Conservation (phyloP, 1,140 invertebrate species). For the Hypsibius dujardini region DNA sequence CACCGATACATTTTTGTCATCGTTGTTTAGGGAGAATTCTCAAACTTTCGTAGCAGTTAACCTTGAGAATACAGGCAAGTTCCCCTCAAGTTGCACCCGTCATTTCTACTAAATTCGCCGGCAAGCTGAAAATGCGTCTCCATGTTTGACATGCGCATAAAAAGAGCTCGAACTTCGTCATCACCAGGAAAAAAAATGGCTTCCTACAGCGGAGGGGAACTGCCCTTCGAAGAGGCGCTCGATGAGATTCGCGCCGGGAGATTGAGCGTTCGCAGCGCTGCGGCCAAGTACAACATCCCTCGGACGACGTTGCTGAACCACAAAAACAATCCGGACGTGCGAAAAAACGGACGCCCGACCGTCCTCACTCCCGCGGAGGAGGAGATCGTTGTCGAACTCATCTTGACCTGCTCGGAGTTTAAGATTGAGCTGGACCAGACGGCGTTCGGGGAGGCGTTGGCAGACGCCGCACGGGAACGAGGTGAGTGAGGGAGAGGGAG, state of each 20-base stretch:
- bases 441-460: neutral
- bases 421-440: slow-evolving; percentile 5
- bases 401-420: neutral
- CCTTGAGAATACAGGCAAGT: no score
- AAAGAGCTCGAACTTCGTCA: no score
- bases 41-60: no score
- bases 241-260: neutral
- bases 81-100: no score
- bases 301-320: neutral
- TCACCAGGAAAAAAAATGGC: no score
- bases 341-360: neutral
- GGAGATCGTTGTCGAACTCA: neutral
- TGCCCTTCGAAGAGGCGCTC: neutral
- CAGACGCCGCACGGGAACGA: neutral
- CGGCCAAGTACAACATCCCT: neutral
- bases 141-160: no score
- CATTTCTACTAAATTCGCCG: no score
- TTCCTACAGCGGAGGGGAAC: no score
- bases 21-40: no score
- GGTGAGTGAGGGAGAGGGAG: neutral
- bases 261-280: neutral
- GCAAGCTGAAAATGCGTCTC: no score
- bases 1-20: no score
- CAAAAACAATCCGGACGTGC: neutral
- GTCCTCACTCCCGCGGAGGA: neutral